Base-by-base conservation (phyloP, 2,113 vertebrate genomes). In the Rostratula benghalensis region DNA sequence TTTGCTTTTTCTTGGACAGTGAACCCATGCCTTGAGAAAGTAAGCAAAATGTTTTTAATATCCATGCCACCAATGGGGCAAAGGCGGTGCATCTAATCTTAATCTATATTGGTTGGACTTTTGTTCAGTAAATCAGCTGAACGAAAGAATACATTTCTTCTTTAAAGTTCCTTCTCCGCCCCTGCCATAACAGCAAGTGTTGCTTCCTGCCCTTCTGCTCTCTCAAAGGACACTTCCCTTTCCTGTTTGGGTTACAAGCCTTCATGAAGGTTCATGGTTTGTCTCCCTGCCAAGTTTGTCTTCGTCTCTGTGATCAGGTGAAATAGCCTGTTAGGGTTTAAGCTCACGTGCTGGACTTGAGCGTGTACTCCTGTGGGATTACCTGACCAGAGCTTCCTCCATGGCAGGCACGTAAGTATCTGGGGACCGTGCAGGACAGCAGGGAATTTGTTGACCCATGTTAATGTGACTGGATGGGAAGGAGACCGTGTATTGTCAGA, bases 391-490 rank as follows among this genome's bases (percentile, higher is more conserved):
- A 67, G 85, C 43, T 76, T 91, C 54, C 91, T 84, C 69, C 7
- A 97, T 97, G 96, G 97, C 97, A 94, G 25, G 68, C 91, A 95
- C 13, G 97, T 97, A 96, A 97, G 97, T 97, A 93, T 37, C 93
- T 70, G 83, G 76, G 53, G 39, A 45, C 56, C 0, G 2, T 64
- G 50, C 43, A 50, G 60, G 24, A 51, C 59, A 76, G 53, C 76
- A 60, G 59, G 56, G 45, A 54, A 43, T 56, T 57, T 57, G 11
- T 18, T 94, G 81, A 28, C 65, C 61, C 41, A 63, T 35, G 63
- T 74, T 71, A 70, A 30, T n/a, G 60, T 56, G 59, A 24, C 54
- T 74, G 53, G 59, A 57, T 68, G 88, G 41, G 77, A 93, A 69
- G 50, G 79, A 75, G n/a, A 75, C 30, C 2, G 0, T 13, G 0